Evolutionary conservation across 2,888 invertebrate species (phyloP), one percentile per base, ranked within the genome.

Genomic region (Choristoneura rosaceana): DNA sequence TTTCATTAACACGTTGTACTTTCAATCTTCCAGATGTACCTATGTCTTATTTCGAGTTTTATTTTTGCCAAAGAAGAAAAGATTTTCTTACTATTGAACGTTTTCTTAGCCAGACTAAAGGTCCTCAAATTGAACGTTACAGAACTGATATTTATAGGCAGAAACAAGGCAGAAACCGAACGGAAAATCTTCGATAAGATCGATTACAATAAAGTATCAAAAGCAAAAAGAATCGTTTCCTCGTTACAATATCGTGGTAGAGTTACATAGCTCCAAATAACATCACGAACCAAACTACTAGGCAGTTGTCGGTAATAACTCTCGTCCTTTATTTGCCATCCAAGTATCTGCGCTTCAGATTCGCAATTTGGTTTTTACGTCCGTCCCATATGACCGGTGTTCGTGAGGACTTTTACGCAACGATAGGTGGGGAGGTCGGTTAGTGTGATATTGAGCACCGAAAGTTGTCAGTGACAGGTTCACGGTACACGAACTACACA

Each of bases 391-490:
- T 47, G 63, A 70, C 70, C 66, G 45, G 45, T 43, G 66, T 43
- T 59, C 58, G 66, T 15, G 61, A 43, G 43, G 43, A 25, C 17
- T 68, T 66, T 80, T 79, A 73, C 79, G 81, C 78, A 80, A 81
- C 76, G 50, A 75, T 67, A 25, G 55, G 55, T 55, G 55, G 55
- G 55, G 17, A 10, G 55, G 25, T 12, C 70, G 8, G 17, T 52
- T 78, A 79, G 76, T 81, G 81, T 84, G 84, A 83, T 83, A 80
- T 77, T 76, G 76, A 79, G 78, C 75, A 75, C 79, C 80, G 79
- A 88, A 90, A 91, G 89, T 84, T 76, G 90, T 90, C 85, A 83
- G 81, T 76, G 83, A 85, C 89, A 85, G 83, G 85, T 84, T 82
- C 79, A 80, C 77, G 76, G 76, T 76, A 74, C 74, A 74, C 74